These are phyloP conservation scores for Gobionotothen gibberifrons DNA, from an alignment of 2,797 vertebrate genomes.

Conservation along the genomic window DNA sequence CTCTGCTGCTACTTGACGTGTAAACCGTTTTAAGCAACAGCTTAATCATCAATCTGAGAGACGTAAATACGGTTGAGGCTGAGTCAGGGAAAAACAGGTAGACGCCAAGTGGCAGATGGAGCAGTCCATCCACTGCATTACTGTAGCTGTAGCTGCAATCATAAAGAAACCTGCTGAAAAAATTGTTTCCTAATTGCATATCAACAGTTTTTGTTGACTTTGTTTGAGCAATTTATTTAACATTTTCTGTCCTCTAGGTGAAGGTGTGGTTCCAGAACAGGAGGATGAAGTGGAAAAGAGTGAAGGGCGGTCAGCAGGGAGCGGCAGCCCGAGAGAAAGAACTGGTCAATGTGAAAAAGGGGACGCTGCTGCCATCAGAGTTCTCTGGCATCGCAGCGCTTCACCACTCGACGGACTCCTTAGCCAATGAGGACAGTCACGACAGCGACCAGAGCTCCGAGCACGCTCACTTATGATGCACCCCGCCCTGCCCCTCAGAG, in stretches of 20 bases:
- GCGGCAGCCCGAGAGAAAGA: constrained; percentile 96
- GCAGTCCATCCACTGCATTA: constrained; percentile 73
- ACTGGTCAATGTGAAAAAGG: constrained; percentile 99
- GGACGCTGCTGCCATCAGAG: constrained; percentile 94
- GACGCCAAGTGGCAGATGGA: constrained; percentile 83
- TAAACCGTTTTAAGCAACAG: constrained; percentile 85
- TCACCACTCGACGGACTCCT: constrained; percentile 95
- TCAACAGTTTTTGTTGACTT: neutral
- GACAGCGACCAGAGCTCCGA: constrained; percentile 99
- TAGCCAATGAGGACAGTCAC: constrained; percentile 96
- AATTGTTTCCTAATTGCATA: constrained; percentile 1
- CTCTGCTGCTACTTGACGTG: constrained; percentile 73
- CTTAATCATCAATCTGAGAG: constrained; percentile 87
- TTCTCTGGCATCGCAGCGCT: constrained; percentile 93
- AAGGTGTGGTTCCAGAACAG: constrained; percentile 99
- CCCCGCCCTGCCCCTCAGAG: constrained; percentile 23
- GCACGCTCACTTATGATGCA: constrained; percentile 95
- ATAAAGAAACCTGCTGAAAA: constrained; percentile 12
- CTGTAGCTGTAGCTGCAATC: constrained; percentile 74
- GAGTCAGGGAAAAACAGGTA: constrained; percentile 83
- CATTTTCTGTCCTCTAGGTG: constrained; percentile 82
- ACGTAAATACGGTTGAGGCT: constrained; percentile 84
- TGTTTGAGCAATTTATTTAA: constrained; percentile 10
- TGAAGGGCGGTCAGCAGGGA: constrained; percentile 98
- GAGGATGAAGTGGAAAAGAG: constrained; percentile 99